These are phyloP conservation scores for Melanerpes formicivorus DNA, from an alignment of 2,113 vertebrate genomes.

Conservation along the genomic window DNA sequence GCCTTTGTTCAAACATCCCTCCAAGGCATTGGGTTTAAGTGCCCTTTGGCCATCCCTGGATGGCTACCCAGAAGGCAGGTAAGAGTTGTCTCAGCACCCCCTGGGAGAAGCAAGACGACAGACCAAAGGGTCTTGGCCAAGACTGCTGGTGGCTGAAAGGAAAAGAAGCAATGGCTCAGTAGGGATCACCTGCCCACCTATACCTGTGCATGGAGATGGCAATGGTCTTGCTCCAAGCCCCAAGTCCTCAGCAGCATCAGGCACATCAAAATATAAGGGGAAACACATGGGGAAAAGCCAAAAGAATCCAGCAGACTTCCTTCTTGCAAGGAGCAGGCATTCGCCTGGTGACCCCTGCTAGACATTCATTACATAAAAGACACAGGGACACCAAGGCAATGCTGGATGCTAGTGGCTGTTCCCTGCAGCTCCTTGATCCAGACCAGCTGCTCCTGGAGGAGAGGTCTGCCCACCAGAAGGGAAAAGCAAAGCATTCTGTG, in stretches of 20 bases:
- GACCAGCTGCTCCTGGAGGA: background rate
- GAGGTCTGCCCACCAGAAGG: background rate
- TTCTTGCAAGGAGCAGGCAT: background rate
- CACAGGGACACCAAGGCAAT: accelerated
- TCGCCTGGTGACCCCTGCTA: background rate
- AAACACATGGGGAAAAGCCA: background rate
- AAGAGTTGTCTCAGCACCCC: background rate
- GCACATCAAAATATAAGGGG: background rate
- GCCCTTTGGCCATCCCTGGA: constrained; percentile 4
- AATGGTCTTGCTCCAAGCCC: background rate
- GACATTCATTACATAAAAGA: background rate
- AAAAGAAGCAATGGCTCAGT: background rate
- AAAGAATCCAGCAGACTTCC: background rate
- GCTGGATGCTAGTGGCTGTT: background rate
- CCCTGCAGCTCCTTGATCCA: background rate
- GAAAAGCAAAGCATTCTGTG: background rate
- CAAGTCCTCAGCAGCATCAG: background rate
- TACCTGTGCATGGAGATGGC: background rate
- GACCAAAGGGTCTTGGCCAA: background rate
- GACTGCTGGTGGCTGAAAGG: background rate
- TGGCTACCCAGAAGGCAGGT: background rate
- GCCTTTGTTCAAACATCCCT: background rate
- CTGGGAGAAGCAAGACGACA: constrained; percentile 15
- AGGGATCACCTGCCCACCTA: background rate
- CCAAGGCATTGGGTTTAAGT: accelerated